These are phyloP conservation scores for Sesia apiformis DNA, from an alignment of 2,888 invertebrate species.

Conservation along the genomic window DNA sequence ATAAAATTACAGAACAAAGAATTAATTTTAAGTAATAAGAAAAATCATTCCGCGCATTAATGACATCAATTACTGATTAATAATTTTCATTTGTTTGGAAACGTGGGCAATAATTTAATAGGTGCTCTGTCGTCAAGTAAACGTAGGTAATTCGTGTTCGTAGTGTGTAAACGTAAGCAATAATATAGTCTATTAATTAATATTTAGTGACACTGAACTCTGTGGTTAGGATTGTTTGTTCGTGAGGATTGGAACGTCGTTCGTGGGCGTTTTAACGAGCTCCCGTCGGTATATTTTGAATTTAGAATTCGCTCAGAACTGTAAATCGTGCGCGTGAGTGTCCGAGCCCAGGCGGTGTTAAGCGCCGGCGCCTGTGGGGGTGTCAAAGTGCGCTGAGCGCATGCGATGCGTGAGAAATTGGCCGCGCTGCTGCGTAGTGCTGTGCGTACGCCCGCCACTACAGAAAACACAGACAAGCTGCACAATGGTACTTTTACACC, in stretches of 20 bases:
- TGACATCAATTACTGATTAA: not conserved
- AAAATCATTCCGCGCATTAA: not conserved
- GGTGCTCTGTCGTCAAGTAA: not conserved
- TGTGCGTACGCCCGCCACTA: slow-evolving; percentile 26
- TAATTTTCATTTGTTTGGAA: not conserved
- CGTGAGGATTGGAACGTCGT: slow-evolving; percentile 16
- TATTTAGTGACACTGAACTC: not conserved
- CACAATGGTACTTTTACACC: slow-evolving; percentile 47
- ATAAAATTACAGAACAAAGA: not conserved
- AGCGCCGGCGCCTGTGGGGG: slow-evolving; percentile 17
- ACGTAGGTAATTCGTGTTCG: not conserved
- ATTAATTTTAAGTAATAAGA: not conserved
- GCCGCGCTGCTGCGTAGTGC: slow-evolving; percentile 51
- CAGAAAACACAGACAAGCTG: slow-evolving; percentile 40
- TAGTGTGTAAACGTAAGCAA: slow-evolving; percentile 17
- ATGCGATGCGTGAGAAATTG: slow-evolving; percentile 68
- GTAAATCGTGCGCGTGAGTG: slow-evolving; percentile 18
- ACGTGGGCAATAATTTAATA: not conserved
- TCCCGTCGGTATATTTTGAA: slow-evolving; percentile 23
- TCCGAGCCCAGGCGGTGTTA: slow-evolving; percentile 9
- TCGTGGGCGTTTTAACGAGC: slow-evolving; percentile 22
- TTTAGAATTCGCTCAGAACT: slow-evolving; percentile 9
- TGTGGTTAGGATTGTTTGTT: slow-evolving; percentile 12
- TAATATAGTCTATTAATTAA: slow-evolving; percentile 10
- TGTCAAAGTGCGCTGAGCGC: slow-evolving; percentile 11